Evolutionary conservation across 2,113 vertebrate species (phyloP).

Genomic region (Pungitius pungitius): DNA sequence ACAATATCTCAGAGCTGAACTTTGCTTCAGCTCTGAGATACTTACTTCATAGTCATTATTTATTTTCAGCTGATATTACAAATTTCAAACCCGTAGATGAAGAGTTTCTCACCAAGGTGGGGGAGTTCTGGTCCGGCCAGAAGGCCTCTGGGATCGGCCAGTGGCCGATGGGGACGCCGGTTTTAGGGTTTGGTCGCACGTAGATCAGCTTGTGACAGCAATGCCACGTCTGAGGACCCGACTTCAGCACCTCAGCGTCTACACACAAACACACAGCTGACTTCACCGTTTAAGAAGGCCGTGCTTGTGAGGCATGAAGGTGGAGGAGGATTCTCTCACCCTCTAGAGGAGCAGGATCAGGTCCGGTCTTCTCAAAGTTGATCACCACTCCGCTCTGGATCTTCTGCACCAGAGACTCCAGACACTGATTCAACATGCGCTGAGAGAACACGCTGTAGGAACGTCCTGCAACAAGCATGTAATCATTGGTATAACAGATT

Average conservation of each 20-base stretch:
- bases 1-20: too few relatives aligned
- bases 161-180: constrained; percentile 95
- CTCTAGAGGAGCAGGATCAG: constrained; percentile 87
- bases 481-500: too few relatives aligned
- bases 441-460: constrained; percentile 96
- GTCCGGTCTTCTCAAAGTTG: constrained; percentile 96
- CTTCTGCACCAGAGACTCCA: constrained; percentile 97
- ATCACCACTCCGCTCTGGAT: constrained; percentile 97
- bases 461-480: constrained; percentile 82
- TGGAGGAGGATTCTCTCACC: constrained; percentile 49
- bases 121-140: constrained; percentile 98
- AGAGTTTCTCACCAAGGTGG: constrained; percentile 84
- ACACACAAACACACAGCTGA: neutral
- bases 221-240: constrained; percentile 90
- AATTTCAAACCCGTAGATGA: too few relatives aligned
- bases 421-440: constrained; percentile 96
- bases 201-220: constrained; percentile 98
- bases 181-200: constrained; percentile 96
- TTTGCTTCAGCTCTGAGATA: too few relatives aligned
- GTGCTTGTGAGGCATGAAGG: neutral
- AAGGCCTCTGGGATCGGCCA: constrained; percentile 98
- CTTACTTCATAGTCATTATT: too few relatives aligned
- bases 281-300: too few relatives aligned
- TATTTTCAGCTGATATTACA: too few relatives aligned
- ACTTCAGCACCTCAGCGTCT: constrained; percentile 83